A percentile compares a stretch with the other conserved stretches of the same genome.
phyloP scores from a whole-genome alignment of 2,797 vertebrate species.

The Eulemur rubriventer region DNA sequence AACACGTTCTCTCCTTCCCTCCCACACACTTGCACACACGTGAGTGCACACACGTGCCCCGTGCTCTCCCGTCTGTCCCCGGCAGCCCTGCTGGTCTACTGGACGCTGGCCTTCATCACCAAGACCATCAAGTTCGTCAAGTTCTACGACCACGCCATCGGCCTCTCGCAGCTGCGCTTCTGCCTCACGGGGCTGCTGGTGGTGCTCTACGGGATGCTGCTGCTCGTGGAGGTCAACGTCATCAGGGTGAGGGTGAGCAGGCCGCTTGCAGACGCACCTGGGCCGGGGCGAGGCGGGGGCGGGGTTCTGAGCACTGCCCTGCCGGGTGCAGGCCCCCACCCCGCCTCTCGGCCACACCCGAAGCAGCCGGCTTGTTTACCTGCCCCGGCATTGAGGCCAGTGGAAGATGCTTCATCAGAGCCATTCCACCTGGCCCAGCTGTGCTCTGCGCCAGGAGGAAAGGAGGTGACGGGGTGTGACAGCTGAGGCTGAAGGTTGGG shows the following conservation, averaged over 20 bases:
- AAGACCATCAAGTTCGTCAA: slow-evolving; percentile 99
- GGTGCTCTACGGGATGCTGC: slow-evolving; percentile 93
- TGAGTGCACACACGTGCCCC: fast-evolving
- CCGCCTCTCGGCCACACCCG: neutral
- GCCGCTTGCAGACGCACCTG: neutral
- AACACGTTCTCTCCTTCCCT: neutral
- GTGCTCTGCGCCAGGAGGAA: neutral
- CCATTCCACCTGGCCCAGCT: no score
- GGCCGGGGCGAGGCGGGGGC: neutral
- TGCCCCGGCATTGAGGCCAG: neutral
- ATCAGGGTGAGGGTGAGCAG: slow-evolving; percentile 95
- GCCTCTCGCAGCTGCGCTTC: slow-evolving; percentile 95
- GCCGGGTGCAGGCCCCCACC: neutral
- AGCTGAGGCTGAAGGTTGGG: neutral
- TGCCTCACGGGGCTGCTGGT: slow-evolving; percentile 95
- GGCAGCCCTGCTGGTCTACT: slow-evolving; percentile 95
- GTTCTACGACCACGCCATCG: slow-evolving; percentile 95
- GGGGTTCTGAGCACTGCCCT: neutral
- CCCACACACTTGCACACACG: neutral
- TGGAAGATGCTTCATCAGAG: neutral
- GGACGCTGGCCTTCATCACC: slow-evolving; percentile 95
- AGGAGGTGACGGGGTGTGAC: neutral
- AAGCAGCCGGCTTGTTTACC: neutral
- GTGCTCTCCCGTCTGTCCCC: neutral
- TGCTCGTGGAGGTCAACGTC: slow-evolving; percentile 97